Base-by-base conservation (phyloP, 2,113 vertebrate species). In the Ptyas mucosa region DNA sequence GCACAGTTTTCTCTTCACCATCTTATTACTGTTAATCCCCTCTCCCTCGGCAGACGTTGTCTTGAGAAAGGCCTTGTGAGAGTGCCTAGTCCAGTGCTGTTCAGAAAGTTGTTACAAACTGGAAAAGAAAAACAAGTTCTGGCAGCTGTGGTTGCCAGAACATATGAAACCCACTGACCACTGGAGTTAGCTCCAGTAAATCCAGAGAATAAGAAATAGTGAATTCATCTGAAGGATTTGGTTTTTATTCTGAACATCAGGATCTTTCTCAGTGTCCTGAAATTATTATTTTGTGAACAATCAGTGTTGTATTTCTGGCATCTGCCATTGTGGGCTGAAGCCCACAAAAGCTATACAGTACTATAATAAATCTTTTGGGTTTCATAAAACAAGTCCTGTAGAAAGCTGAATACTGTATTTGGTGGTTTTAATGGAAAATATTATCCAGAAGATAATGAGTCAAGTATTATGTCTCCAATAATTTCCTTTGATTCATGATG, bases 201-300 rank as follows among this genome's bases (percentile, higher is more conserved):
- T 92, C 88, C 21, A 93, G 52, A 1, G 93, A 24, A 52, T 85
- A 89, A 91, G 88, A 96, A 95, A 94, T 86, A 55, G 91, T 86
- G 11, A 89, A 4, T 89, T 39, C 39, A 91, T 94, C 93, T 96
- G 93, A 55, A 96, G 91, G 14, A 9, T 81, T 39, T 15, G 3
- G 34, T 81, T 94, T 34, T 87, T 29, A 92, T 18, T 94, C 90
- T 89, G 91, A 95, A 52, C 92, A 52, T 91, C 85, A 93, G 86
- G 92, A 91, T 20, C 1, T 88, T 94, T 93, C 1, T 52, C 91
- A 39, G 34, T 93, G 14, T 88, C 21, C 0, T 90, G 24, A 96
- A 92, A 90, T 61, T 85, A 87, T 85, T 39, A 51, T 91, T 81
- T 81, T 81, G 69, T 75, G 69, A 39, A 75, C 34, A 6, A 75